Evolutionary conservation across 2,113 vertebrate genomes (phyloP).

Genomic region (Patagioenas fasciata): DNA sequence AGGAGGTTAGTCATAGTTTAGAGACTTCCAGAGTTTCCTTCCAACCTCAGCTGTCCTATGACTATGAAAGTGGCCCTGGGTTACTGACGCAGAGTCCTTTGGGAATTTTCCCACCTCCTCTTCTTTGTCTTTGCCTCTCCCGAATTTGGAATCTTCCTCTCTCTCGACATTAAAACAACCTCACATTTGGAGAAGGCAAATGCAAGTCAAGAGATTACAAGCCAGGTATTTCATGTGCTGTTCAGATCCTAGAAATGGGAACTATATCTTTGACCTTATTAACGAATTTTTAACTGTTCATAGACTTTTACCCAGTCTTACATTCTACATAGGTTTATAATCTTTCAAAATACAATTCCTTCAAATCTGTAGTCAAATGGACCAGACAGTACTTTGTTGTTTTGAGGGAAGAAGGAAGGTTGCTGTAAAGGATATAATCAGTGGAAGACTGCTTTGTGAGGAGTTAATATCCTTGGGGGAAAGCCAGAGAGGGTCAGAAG

Average conservation of each 20-base stretch:
- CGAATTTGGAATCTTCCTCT: background rate
- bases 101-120: background rate
- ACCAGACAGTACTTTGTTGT: fast-evolving
- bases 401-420: background rate
- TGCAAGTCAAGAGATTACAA: background rate
- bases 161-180: background rate
- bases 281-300: background rate
- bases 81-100: background rate
- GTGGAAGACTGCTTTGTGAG: background rate
- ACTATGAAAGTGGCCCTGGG: background rate
- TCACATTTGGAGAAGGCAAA: background rate
- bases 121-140: background rate
- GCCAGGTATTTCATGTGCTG: background rate
- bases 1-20: background rate
- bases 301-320: background rate
- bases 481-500: background rate
- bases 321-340: background rate
- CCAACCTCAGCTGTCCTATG: background rate
- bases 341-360: background rate
- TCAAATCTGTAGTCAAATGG: background rate
- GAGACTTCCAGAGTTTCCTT: background rate
- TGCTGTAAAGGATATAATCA: background rate
- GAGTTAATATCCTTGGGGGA: background rate
- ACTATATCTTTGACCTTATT: background rate
- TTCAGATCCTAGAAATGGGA: background rate